Conservation (phyloP, 30 jellyfish, hydroid and myxozoan species). For the Aurelia sp. region DNA sequence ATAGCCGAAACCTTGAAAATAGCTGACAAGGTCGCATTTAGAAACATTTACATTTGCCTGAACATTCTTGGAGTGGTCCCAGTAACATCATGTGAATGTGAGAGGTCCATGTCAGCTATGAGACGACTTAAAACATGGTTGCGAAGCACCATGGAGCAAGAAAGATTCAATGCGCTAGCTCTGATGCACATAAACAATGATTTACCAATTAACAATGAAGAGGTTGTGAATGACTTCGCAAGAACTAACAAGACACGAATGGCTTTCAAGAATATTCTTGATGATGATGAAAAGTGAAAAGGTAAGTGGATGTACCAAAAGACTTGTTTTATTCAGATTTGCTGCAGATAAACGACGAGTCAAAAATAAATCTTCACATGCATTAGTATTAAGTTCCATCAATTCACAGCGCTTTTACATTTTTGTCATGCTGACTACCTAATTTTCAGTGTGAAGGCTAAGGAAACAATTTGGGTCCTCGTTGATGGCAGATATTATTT, state of each 20-base stretch:
- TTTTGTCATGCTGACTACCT: no score
- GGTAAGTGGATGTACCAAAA: no score
- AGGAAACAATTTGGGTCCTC: no score
- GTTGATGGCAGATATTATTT: no score
- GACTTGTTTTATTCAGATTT: no score
- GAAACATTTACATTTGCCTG: slow-evolving; percentile 55
- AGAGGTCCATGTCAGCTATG: slow-evolving; percentile 57
- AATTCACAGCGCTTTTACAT: no score
- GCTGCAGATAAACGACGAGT: no score
- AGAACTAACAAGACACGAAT: slow-evolving; percentile 13
- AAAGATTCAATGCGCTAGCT: slow-evolving; percentile 22
- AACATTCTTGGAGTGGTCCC: slow-evolving; percentile 68
- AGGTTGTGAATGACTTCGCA: not conserved
- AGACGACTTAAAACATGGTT: slow-evolving; percentile 54
- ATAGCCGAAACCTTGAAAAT: slow-evolving; percentile 17
- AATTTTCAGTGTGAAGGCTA: no score
- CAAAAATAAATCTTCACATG: no score
- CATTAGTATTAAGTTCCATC: no score
- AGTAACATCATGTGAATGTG: slow-evolving; percentile 75
- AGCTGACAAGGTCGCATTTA: slow-evolving; percentile 47
- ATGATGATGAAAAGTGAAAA: not conserved
- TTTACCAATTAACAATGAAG: not conserved
- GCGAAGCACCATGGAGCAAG: slow-evolving; percentile 56
- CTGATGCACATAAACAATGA: slow-evolving; percentile 16
- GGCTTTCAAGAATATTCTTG: slow-evolving; percentile 2